Percentiles rank a stretch among this genome's conserved stretches.
phyloP scores from a whole-genome alignment of 2,113 vertebrate genomes.

The Cynocephalus volans region DNA sequence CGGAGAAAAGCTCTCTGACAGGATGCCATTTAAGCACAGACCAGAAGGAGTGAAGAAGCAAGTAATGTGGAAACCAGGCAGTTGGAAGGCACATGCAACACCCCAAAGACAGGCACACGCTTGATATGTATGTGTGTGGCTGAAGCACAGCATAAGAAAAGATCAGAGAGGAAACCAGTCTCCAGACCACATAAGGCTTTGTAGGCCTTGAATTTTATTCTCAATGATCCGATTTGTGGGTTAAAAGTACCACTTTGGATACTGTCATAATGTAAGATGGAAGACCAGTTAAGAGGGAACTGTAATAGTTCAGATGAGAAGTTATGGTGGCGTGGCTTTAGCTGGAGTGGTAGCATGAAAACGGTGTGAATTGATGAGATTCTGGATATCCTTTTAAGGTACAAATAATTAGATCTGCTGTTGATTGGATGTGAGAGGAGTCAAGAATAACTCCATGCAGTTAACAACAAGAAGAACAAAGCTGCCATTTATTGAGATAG shows the following conservation, averaged over 20 bases:
- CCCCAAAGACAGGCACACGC: not conserved
- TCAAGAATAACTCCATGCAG: not conserved
- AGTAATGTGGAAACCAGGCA: not conserved
- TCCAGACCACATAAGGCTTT: not conserved
- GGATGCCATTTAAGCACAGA: not conserved
- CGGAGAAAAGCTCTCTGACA: not conserved
- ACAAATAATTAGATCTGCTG: not conserved
- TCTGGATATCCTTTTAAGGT: not conserved
- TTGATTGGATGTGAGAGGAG: not conserved
- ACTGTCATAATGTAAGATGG: not conserved
- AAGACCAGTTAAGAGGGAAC: not conserved
- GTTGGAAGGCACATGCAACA: not conserved
- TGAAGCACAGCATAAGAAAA: not conserved
- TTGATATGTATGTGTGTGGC: not conserved
- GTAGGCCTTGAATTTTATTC: not conserved
- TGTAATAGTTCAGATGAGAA: not conserved
- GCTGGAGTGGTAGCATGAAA: not conserved
- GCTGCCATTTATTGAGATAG: not conserved
- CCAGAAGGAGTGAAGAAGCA: not conserved
- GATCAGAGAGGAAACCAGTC: not conserved
- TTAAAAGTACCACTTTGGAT: not conserved
- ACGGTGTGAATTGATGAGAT: not conserved
- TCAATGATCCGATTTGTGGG: not conserved
- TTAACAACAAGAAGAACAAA: not conserved
- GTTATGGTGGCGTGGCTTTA: not conserved